A percentile compares a stretch with the other conserved stretches of the same genome.
These are phyloP conservation scores for Eupithecia vulgata DNA, from an alignment of 2,888 invertebrate species.

Conservation along the genomic window DNA sequence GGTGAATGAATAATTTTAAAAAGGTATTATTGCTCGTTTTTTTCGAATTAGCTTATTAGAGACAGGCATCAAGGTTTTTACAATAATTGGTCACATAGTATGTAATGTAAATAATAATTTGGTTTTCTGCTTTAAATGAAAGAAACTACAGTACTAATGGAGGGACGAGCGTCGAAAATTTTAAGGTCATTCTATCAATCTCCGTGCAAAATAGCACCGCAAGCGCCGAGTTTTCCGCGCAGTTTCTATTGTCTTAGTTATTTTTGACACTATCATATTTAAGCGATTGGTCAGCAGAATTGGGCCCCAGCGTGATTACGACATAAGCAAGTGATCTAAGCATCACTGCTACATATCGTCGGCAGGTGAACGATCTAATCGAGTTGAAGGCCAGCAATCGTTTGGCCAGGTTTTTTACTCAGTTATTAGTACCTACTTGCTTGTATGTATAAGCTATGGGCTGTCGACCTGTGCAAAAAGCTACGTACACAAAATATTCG, in stretches of 20 bases:
- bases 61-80: not conserved
- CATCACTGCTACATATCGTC: constrained; percentile 38
- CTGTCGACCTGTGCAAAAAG: constrained; percentile 64
- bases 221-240: too few relatives aligned
- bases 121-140: not conserved
- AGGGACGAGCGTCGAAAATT: not conserved
- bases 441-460: constrained; percentile 44
- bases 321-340: constrained; percentile 53
- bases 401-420: constrained; percentile 70
- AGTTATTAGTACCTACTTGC: constrained; percentile 59
- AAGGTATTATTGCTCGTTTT: not conserved
- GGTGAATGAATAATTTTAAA: not conserved
- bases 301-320: constrained; percentile 9
- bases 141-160: not conserved
- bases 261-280: too few relatives aligned
- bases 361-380: constrained; percentile 75
- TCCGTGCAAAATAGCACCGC: not conserved
- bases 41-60: not conserved
- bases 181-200: not conserved
- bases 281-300: not conserved
- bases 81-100: not conserved
- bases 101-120: not conserved
- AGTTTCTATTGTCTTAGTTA: too few relatives aligned
- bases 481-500: constrained; percentile 46
- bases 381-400: constrained; percentile 76